A percentile compares a stretch with the other conserved stretches of the same genome.
Evolutionary conservation across 2,797 vertebrate genomes (phyloP).

Genomic region (Megalops cyprinoides): DNA sequence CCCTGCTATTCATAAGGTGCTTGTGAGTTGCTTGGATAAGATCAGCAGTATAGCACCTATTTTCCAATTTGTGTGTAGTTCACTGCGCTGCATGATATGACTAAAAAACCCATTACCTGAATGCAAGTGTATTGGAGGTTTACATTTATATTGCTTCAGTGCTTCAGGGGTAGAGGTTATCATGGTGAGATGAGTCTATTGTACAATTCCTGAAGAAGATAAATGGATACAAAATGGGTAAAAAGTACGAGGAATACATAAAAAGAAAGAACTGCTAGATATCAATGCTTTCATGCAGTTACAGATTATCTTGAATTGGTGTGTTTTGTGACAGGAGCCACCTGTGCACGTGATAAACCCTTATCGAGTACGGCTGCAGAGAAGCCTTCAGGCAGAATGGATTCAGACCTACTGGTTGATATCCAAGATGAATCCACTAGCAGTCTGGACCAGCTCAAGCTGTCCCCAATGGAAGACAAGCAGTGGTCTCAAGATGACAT

Average conservation of each 20-base stretch:
- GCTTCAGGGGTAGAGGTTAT: too few relatives aligned
- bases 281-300: not conserved
- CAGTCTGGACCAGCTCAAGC: slow-evolving; percentile 85
- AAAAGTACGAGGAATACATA: not conserved
- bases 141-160: too few relatives aligned
- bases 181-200: too few relatives aligned
- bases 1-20: not conserved
- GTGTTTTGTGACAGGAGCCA: slow-evolving; percentile 14
- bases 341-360: not conserved
- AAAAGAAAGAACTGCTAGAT: too few relatives aligned
- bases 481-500: slow-evolving; percentile 87
- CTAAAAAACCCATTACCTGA: too few relatives aligned
- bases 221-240: too few relatives aligned
- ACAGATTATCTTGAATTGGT: not conserved
- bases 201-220: too few relatives aligned
- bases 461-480: too few relatives aligned
- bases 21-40: not conserved
- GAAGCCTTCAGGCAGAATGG: slow-evolving; percentile 65
- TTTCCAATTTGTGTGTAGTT: too few relatives aligned
- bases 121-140: too few relatives aligned
- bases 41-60: too few relatives aligned
- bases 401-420: slow-evolving; percentile 88
- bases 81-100: too few relatives aligned
- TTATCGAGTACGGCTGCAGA: slow-evolving; percentile 17
- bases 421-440: slow-evolving; percentile 79